These are phyloP conservation scores for Andrena praecox DNA, from an alignment of 2,888 invertebrate genomes.

Conservation along the genomic window DNA sequence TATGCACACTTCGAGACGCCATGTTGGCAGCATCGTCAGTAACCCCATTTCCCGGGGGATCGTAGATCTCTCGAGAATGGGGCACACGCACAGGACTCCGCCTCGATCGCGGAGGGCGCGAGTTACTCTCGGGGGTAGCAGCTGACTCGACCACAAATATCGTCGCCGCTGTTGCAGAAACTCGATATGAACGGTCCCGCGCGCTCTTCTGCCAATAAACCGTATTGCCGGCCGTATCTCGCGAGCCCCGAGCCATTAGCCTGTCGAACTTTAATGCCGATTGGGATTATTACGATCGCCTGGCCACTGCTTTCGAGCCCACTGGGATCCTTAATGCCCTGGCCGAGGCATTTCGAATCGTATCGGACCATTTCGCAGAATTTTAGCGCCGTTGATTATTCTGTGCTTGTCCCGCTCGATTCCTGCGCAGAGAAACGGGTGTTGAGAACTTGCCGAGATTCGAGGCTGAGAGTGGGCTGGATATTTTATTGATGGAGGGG, in stretches of 20 bases:
- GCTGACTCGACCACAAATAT: conserved; percentile 60
- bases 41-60: too few species aligned
- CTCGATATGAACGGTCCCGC: conserved; percentile 51
- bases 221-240: conserved; percentile 49
- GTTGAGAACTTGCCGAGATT: not conserved
- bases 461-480: too few species aligned
- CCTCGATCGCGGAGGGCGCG: conserved; percentile 12
- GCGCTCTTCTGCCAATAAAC: conserved; percentile 58
- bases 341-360: too few species aligned
- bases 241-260: conserved; percentile 32
- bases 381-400: not conserved
- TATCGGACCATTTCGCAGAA: not conserved
- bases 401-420: not conserved
- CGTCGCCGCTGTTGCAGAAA: conserved; percentile 56
- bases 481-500: too few species aligned
- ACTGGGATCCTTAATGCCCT: conserved; percentile 10
- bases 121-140: conserved; percentile 55
- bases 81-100: not conserved
- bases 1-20: too few species aligned
- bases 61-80: not conserved
- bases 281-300: conserved; percentile 41
- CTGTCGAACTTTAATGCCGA: conserved; percentile 50
- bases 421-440: not conserved
- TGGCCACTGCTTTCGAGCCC: conserved; percentile 5
- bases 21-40: too few species aligned